These are phyloP conservation scores for Nebria salina DNA, from an alignment of 2,888 invertebrate genomes.

Conservation along the genomic window DNA sequence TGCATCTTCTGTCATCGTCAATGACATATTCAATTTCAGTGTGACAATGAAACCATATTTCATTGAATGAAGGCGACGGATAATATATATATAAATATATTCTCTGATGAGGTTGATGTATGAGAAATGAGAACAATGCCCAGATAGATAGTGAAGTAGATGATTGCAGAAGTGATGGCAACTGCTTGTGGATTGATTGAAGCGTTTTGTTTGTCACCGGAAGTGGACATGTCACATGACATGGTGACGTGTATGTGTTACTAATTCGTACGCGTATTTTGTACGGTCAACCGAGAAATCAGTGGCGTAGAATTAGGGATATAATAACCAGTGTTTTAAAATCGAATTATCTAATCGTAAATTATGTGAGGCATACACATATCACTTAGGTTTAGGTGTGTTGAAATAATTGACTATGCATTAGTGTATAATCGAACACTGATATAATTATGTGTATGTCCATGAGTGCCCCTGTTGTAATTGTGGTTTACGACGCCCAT, in stretches of 20 bases:
- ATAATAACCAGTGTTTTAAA: not conserved
- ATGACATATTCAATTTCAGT: constrained; percentile 23
- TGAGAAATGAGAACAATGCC: constrained; percentile 8
- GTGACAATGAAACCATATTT: constrained; percentile 12
- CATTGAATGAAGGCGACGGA: not conserved
- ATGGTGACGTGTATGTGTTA: constrained; percentile 27
- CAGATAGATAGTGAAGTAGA: not conserved
- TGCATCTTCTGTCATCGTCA: constrained; percentile 10
- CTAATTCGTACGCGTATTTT: constrained; percentile 30
- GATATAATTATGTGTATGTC: not conserved
- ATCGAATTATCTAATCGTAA: not conserved
- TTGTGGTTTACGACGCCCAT: constrained; percentile 17
- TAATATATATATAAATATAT: not conserved
- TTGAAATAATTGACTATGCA: not conserved
- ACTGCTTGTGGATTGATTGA: not conserved
- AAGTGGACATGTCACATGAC: constrained; percentile 20
- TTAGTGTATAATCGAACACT: not conserved
- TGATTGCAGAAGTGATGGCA: not conserved
- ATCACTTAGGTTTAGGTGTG: not conserved
- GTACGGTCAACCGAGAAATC: constrained; percentile 10
- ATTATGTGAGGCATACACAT: no score
- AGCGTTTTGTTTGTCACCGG: constrained; percentile 34
- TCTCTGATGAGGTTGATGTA: not conserved
- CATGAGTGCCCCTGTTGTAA: constrained; percentile 10
- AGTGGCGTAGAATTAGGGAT: constrained; percentile 6